Evolutionary conservation across 2,888 invertebrate species (phyloP).

Genomic region (Heliconius hortense): DNA sequence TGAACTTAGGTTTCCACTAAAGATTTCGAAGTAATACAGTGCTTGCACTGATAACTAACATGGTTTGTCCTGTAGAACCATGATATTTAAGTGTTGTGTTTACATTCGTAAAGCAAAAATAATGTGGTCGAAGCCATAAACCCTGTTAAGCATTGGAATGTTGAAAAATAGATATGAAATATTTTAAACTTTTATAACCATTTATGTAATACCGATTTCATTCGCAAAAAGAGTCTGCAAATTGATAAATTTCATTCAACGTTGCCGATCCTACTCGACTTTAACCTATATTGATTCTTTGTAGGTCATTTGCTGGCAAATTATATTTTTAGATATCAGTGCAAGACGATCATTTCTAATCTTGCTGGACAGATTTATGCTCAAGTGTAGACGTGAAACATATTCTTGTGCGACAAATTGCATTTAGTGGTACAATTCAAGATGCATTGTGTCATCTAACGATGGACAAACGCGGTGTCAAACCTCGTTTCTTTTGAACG

Average conservation of each 20-base stretch:
- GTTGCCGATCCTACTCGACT: slow-evolving; percentile 10
- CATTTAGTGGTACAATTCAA: slow-evolving; percentile 71
- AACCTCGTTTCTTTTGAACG: slow-evolving; percentile 93
- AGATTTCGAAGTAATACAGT: slow-evolving; percentile 37
- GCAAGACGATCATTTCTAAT: slow-evolving; percentile 48
- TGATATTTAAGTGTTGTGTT: slow-evolving; percentile 31
- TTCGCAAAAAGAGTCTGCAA: neutral
- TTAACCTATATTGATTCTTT: slow-evolving; percentile 40
- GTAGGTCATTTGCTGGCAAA: slow-evolving; percentile 40
- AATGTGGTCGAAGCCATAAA: slow-evolving; percentile 29
- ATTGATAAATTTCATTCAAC: slow-evolving; percentile 11
- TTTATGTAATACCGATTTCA: slow-evolving; percentile 7
- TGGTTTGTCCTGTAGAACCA: slow-evolving; percentile 41
- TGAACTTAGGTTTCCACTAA: slow-evolving; percentile 36
- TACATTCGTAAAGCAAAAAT: slow-evolving; percentile 18
- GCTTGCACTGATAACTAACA: slow-evolving; percentile 45
- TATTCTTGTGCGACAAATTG: slow-evolving; percentile 67
- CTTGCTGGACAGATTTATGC: slow-evolving; percentile 54
- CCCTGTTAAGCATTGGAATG: slow-evolving; percentile 38
- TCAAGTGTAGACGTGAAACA: slow-evolving; percentile 55
- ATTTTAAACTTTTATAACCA: slow-evolving; percentile 13
- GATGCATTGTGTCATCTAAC: slow-evolving; percentile 74
- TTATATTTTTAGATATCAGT: slow-evolving; percentile 46
- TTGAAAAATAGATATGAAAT: slow-evolving; percentile 41
- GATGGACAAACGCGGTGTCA: slow-evolving; percentile 74